Evolutionary conservation across 2,888 invertebrate genomes (phyloP), one percentile per base, ranked within the genome.

Genomic region (Psococerastis gibbosa): DNA sequence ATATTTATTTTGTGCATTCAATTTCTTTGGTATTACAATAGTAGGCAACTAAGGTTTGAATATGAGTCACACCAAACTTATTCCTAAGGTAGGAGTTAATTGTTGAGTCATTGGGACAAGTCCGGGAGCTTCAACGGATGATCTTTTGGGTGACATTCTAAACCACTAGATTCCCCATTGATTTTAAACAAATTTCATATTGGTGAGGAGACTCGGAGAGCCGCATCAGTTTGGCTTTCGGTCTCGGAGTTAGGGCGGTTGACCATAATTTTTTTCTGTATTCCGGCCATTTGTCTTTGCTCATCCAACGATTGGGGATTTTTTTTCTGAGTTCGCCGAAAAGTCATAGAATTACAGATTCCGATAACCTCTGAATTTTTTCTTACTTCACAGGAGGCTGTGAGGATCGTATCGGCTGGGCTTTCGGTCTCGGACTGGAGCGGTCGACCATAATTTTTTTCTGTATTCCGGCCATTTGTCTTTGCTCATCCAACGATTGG

Each of bases 181-280:
- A 13, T 22, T 41, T n/a, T n/a, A 6, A 11, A 9, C 41, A 9
- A 41, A 22, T 41, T n/a, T n/a, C n/a, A n/a, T n/a, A n/a, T n/a
- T n/a, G n/a, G n/a, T n/a, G n/a, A 54, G 69, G 76, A 35, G 94
- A 94, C 2, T 80, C 82, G 0, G 67, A 66, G 11, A 77, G 85
- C 56, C 76, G 79, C 42, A 83, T 97, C 53, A 97, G 95, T 9
- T 98, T 94, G 78, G 98, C 98, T 1, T 97, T 97, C 63, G 98
- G 98, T 6, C 63, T 98, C 4, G 98, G 98, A 0, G 62, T 41
- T 99, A 45, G 98, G 99, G 62, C 69, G 98, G 44, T 65, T 97
- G 35, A 95, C 97, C 1, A 99, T 99, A 98, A 78, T 81, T 32
- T 63, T 95, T 13, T 98, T 91, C 56, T 69, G 78, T 54, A 94